phyloP scores from a whole-genome alignment of 1,140 invertebrate genomes.

The Psilanteris sp. region DNA sequence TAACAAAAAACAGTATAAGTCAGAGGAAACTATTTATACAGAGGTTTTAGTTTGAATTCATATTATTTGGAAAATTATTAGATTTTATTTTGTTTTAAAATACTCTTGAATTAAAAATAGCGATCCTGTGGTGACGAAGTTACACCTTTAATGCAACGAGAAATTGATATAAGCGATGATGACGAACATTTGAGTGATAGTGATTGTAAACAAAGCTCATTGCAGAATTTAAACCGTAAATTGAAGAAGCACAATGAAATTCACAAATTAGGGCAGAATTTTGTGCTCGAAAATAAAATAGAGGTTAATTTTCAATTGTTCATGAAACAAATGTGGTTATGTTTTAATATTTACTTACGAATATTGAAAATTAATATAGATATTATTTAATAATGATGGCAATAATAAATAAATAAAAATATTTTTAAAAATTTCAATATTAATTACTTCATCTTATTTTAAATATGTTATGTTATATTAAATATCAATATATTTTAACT shows the following conservation, averaged over 20 bases:
- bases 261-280: slow-evolving; percentile 36
- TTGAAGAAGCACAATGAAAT: slow-evolving; percentile 25
- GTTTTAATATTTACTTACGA: no score
- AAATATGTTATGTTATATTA: no score
- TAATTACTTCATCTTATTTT: no score
- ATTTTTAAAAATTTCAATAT: no score
- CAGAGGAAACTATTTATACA: slow-evolving; percentile 8
- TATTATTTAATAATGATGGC: no score
- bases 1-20: slow-evolving; percentile 13
- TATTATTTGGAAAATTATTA: no score
- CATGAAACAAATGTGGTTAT: no score
- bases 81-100: no score
- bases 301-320: no score
- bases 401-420: no score
- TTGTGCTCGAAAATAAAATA: slow-evolving; percentile 50
- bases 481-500: no score
- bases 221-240: slow-evolving; percentile 28
- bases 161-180: slow-evolving; percentile 29
- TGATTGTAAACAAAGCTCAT: slow-evolving; percentile 40
- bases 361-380: no score
- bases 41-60: slow-evolving; percentile 4
- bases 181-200: slow-evolving; percentile 46
- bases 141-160: slow-evolving; percentile 43
- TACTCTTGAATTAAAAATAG: not conserved
- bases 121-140: slow-evolving; percentile 33